Base-by-base conservation (phyloP, 2,888 invertebrate genomes). In the Sphecodes monilicornis region DNA sequence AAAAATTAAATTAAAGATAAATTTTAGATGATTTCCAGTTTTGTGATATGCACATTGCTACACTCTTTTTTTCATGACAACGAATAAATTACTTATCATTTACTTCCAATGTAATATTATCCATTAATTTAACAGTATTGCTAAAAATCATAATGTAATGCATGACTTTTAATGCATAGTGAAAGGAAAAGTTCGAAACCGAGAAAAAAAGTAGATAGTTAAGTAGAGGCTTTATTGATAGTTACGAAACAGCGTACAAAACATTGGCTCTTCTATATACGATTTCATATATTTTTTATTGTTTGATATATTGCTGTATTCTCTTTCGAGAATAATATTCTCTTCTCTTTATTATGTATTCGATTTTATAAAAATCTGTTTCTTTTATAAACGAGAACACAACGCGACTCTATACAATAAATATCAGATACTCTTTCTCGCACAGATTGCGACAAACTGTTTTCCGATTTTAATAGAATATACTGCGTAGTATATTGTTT, bases 211-310 rank as follows among this genome's bases (percentile, higher is more conserved):
- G 39, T 39, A 39, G n/a, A 68, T 68, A 26, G 39, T 68, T 68
- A 70, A n/a, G 54, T 69, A 76, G 79, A 85, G 80, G 82, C 79
- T 85, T 80, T 85, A 86, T 73, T 26, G 22, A 50, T 78, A 77
- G 79, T 75, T 85, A 68, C 43, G 29, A 76, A 64, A 68, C 43
- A 66, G 74, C 64, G 64, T 81, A 76, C 76, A 76, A 74, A 69
- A 36, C 73, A 46, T 36, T 68, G 54, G 68, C 29, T 43, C 16
- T 16, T 70, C 43, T 57, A 43, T 39, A 26, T 70, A 79, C 32
- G 76, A 60, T 66, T 86, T 74, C 70, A 85, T 85, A 82, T 85
- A 86, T 80, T 76, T 84, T 83, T 80, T 78, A 57, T 36, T 29
- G 16, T 64, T 69, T 81, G 32, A 41, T 32, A 29, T 18, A 18